phyloP scores from a whole-genome alignment of 1,140 invertebrate genomes.

The Sipha flava region DNA sequence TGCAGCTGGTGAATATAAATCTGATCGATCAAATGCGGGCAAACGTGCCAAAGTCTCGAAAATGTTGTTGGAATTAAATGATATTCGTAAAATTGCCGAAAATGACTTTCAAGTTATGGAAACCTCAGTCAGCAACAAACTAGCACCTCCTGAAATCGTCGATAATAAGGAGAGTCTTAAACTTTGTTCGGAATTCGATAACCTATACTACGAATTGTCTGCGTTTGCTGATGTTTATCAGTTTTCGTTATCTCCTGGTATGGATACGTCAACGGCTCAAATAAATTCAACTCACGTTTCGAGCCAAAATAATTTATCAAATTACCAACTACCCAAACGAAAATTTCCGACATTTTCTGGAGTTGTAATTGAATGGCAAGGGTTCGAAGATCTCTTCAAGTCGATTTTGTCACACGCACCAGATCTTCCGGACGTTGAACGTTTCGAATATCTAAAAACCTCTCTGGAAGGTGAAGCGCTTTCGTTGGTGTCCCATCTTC shows the following conservation, averaged over 20 bases:
- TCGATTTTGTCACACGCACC: neutral
- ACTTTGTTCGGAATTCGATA: neutral
- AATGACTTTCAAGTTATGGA: neutral
- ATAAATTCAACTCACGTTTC: accelerated
- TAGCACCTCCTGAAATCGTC: neutral
- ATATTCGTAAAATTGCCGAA: neutral
- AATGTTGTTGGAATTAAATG: neutral
- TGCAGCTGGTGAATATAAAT: neutral
- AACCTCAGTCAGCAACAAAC: neutral
- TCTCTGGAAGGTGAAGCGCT: neutral
- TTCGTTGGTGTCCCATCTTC: neutral
- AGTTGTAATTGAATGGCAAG: neutral
- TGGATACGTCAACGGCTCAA: neutral
- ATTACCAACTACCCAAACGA: neutral
- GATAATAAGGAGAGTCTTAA: neutral
- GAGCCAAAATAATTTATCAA: neutral
- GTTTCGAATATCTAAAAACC: neutral
- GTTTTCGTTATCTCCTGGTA: neutral
- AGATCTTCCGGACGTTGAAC: neutral
- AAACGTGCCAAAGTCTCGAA: neutral
- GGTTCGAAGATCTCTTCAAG: neutral
- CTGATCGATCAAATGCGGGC: neutral
- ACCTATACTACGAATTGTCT: neutral
- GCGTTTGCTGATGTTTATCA: neutral
- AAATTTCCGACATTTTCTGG: neutral